Evolutionary conservation across 2,888 invertebrate genomes (phyloP).

Genomic region (Acanthosepion pharaonis): DNA sequence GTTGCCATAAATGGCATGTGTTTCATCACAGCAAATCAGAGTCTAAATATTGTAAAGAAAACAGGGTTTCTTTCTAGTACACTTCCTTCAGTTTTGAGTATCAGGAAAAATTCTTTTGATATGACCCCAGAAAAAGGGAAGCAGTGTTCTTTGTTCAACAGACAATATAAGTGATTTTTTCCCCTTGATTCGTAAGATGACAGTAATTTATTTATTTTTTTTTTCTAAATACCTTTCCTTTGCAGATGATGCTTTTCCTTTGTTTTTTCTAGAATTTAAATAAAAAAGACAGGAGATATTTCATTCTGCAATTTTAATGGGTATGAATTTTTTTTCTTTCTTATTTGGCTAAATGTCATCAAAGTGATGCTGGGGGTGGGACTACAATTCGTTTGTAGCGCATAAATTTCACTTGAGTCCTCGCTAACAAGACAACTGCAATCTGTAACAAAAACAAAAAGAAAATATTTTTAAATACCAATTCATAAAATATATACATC

Average conservation of each 20-base stretch:
- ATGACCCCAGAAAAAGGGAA: not conserved
- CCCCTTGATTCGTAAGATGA: not conserved
- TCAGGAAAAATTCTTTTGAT: not conserved
- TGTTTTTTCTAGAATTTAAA: not conserved
- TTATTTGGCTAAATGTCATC: not conserved
- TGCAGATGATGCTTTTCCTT: not conserved
- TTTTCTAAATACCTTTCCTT: not conserved
- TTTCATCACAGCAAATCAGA: not conserved
- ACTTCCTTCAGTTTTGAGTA: not conserved
- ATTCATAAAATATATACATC: too few relatives aligned
- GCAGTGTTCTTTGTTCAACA: not conserved
- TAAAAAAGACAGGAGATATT: not conserved
- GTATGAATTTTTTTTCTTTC: not conserved
- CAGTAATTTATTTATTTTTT: not conserved
- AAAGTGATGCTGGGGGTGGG: constrained; percentile 11
- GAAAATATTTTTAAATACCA: not conserved
- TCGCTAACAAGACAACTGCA: constrained; percentile 41
- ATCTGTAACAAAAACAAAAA: constrained; percentile 33
- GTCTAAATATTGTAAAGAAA: too few relatives aligned
- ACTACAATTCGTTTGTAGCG: constrained; percentile 3
- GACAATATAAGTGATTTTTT: not conserved
- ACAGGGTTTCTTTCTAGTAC: not conserved
- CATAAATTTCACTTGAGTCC: constrained; percentile 46
- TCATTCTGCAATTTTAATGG: not conserved
- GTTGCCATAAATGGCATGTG: not conserved